Percentiles rank a stretch among this genome's conserved stretches.
Evolutionary conservation across 2,888 invertebrate species (phyloP).

Genomic region (Pogonocherus hispidulus): DNA sequence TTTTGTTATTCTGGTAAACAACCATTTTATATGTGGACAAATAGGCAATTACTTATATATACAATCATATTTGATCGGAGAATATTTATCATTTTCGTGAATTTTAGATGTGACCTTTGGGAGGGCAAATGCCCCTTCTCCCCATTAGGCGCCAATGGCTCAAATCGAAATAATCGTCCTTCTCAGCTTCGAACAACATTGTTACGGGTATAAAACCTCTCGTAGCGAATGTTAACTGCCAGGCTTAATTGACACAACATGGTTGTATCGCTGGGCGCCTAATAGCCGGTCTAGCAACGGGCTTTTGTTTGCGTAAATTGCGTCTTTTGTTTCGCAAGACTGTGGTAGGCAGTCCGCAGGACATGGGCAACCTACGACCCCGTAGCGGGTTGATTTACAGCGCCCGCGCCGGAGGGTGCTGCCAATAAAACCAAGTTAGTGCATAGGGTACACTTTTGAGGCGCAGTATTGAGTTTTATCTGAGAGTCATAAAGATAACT

Average conservation of each 20-base stretch:
- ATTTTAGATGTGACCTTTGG: too few species aligned
- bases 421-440: slow-evolving; percentile 3
- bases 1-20: too few species aligned
- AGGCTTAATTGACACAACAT: slow-evolving; percentile 28
- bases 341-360: slow-evolving; percentile 14
- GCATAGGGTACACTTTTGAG: too few species aligned
- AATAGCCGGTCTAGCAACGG: slow-evolving; percentile 21
- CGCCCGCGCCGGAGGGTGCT: slow-evolving; percentile 7
- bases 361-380: slow-evolving; percentile 25
- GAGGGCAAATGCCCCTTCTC: too few species aligned
- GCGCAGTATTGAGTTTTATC: too few species aligned
- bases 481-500: too few species aligned
- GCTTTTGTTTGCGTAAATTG: slow-evolving; percentile 29
- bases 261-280: slow-evolving; percentile 24
- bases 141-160: too few species aligned
- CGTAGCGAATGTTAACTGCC: slow-evolving; percentile 29
- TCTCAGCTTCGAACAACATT: slow-evolving; percentile 21
- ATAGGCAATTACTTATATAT: too few species aligned
- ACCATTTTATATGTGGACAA: too few species aligned
- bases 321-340: slow-evolving; percentile 24
- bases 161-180: too few species aligned
- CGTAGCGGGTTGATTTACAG: slow-evolving; percentile 28
- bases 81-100: too few species aligned
- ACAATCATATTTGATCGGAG: too few species aligned
- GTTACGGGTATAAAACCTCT: slow-evolving; percentile 28